These are phyloP conservation scores for Pseudomyrmex gracilis DNA, from an alignment of 1,140 invertebrate species.

Conservation along the genomic window DNA sequence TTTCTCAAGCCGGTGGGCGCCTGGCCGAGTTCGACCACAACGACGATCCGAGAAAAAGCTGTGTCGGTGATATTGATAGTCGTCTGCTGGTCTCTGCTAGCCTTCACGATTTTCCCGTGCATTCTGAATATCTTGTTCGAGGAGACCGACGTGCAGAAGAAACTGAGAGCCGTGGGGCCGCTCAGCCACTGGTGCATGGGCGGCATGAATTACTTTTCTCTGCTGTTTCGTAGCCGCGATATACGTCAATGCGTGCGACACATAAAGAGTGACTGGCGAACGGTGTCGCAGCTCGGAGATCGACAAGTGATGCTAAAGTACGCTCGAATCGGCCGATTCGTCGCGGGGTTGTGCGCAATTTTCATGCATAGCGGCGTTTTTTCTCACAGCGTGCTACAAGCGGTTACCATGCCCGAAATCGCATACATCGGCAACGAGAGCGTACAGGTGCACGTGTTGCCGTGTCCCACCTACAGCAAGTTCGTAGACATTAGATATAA, in stretches of 20 bases:
- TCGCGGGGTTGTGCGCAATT: constrained; percentile 47
- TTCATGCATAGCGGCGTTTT: constrained; percentile 68
- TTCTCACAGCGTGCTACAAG: constrained; percentile 30
- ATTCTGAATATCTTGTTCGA: constrained; percentile 36
- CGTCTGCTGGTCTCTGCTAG: constrained; percentile 25
- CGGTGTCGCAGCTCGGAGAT: constrained; percentile 21
- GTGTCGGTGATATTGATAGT: constrained; percentile 4
- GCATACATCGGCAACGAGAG: constrained; percentile 4
- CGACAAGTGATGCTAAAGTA: constrained; percentile 59
- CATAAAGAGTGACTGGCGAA: constrained; percentile 59
- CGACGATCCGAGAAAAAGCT: background rate
- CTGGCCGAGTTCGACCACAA: constrained; percentile 33
- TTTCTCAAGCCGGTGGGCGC: constrained; percentile 59
- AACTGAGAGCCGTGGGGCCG: constrained; percentile 37
- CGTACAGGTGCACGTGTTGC: constrained; percentile 25
- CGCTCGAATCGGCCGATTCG: constrained; percentile 45
- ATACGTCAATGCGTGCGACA: constrained; percentile 59
- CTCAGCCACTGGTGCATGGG: constrained; percentile 56
- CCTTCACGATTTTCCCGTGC: background rate
- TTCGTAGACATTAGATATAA: constrained; percentile 39
- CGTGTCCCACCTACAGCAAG: constrained; percentile 42
- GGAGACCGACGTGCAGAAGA: background rate
- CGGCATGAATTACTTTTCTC: constrained; percentile 51
- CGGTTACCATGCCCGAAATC: background rate
- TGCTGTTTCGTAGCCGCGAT: constrained; percentile 31